Conservation (phyloP, 2,113 vertebrate genomes). For the Urocitellus parryii region DNA sequence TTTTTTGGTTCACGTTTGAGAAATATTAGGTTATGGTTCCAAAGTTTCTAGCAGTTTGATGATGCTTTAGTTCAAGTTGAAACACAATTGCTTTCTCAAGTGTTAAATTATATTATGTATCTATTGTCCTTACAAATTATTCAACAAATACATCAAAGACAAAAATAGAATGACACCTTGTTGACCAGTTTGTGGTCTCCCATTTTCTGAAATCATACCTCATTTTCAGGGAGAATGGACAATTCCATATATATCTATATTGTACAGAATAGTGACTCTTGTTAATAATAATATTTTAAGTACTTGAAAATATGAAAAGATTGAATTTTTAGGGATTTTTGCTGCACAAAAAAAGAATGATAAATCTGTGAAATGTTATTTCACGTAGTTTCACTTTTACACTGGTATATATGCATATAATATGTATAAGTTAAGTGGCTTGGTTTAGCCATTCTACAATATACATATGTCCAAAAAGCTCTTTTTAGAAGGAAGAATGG, state of each 20-base stretch:
- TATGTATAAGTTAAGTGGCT: not conserved
- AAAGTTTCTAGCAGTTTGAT: not conserved
- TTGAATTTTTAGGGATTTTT: not conserved
- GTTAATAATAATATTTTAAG: not conserved
- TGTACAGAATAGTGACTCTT: no score
- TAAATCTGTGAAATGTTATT: not conserved
- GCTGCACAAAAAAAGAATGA: not conserved
- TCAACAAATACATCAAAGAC: not conserved
- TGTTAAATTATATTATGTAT: not conserved
- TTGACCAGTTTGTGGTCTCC: not conserved
- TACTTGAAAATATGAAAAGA: not conserved
- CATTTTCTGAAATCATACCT: not conserved
- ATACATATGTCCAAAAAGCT: not conserved
- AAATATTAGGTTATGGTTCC: not conserved
- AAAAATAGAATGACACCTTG: not conserved
- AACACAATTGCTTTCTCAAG: not conserved
- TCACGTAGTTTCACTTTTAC: no score
- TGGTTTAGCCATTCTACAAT: not conserved
- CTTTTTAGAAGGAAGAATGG: not conserved
- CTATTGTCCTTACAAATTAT: not conserved
- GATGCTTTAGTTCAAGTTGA: not conserved
- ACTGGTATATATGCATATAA: no score
- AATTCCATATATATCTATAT: not conserved
- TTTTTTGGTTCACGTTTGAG: not conserved
- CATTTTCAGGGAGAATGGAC: not conserved